A percentile compares a stretch with the other conserved stretches of the same genome.
phyloP scores from a whole-genome alignment of 2,113 vertebrate genomes.

The Struthio camelus region DNA sequence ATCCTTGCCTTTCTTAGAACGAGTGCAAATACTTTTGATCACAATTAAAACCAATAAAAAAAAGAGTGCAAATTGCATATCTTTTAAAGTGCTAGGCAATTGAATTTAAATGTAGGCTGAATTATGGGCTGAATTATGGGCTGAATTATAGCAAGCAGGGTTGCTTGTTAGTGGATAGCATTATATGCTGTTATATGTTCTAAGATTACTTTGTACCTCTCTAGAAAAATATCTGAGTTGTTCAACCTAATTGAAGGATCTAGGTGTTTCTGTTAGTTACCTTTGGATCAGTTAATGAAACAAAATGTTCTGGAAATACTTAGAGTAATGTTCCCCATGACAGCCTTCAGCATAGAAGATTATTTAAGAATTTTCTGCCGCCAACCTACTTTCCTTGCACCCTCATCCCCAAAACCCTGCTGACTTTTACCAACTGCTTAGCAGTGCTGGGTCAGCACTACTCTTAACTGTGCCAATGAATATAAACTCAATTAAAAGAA shows the following conservation, averaged over 20 bases:
- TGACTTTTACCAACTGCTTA: not conserved
- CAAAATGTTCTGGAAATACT: not conserved
- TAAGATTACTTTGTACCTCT: not conserved
- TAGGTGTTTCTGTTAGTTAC: not conserved
- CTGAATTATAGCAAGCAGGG: not conserved
- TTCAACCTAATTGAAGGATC: not conserved
- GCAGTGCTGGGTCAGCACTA: not conserved
- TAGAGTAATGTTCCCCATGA: not conserved
- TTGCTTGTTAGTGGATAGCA: not conserved
- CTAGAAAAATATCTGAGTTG: not conserved
- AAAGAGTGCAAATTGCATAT: not conserved
- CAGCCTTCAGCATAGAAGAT: not conserved
- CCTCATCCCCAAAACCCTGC: fast-evolving
- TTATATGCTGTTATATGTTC: not conserved
- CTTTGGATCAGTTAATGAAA: not conserved
- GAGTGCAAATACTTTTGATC: not conserved
- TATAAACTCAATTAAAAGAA: not conserved
- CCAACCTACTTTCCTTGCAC: not conserved
- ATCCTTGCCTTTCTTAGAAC: not conserved
- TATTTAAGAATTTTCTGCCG: not conserved
- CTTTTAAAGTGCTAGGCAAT: not conserved
- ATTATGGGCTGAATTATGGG: not conserved
- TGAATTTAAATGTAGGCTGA: not conserved
- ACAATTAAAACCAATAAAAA: not conserved
- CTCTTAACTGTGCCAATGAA: not conserved